A percentile compares a stretch with the other conserved stretches of the same genome.
Conservation (phyloP, 2,113 vertebrate species). For the Sclerurus mexicanus region DNA sequence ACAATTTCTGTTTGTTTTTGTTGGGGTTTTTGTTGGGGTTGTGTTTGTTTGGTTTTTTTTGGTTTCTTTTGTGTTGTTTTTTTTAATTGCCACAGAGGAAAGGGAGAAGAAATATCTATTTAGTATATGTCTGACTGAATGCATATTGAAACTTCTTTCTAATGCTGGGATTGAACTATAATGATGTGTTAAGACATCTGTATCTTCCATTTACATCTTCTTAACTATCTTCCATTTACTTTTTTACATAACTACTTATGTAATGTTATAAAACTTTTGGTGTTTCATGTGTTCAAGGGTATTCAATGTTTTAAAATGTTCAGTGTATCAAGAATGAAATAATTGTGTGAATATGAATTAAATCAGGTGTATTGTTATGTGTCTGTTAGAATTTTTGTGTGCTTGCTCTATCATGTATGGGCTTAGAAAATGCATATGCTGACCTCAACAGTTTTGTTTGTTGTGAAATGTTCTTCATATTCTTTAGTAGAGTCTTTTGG, state of each 20-base stretch:
- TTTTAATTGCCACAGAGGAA: background rate
- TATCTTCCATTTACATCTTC: background rate
- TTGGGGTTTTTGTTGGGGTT: too few relatives aligned
- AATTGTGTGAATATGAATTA: background rate
- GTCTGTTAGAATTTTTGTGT: background rate
- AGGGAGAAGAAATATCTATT: background rate
- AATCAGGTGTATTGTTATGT: background rate
- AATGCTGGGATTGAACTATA: background rate
- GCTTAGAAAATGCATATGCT: background rate
- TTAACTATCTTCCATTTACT: background rate
- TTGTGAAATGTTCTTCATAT: background rate
- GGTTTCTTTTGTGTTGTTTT: too few relatives aligned
- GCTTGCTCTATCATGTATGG: background rate
- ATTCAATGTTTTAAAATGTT: background rate
- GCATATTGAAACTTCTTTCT: background rate
- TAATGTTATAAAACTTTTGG: background rate
- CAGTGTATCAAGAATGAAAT: background rate
- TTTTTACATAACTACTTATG: background rate
- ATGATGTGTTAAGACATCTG: background rate
- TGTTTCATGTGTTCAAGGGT: background rate
- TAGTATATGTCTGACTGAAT: background rate
- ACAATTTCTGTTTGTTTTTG: background rate
- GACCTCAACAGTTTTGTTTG: background rate
- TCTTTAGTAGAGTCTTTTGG: background rate
- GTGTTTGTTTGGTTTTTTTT: too few relatives aligned